These are phyloP conservation scores for Pogonocherus hispidulus DNA, from an alignment of 2,888 invertebrate genomes.

Conservation along the genomic window DNA sequence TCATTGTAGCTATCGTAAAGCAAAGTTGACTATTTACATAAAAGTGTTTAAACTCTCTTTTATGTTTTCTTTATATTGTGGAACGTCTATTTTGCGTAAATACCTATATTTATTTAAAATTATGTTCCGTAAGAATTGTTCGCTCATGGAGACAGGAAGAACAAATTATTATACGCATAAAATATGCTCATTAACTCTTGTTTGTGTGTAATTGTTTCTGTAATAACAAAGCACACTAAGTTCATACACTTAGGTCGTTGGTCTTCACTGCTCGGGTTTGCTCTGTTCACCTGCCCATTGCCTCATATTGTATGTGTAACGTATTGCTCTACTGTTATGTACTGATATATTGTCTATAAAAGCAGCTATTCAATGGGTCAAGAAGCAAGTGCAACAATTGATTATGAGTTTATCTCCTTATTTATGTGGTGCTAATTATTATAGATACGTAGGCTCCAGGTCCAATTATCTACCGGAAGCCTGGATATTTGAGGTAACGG, in stretches of 20 bases:
- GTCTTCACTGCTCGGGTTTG: slow-evolving; percentile 42
- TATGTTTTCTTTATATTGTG: slow-evolving; percentile 27
- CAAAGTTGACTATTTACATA: slow-evolving; percentile 33
- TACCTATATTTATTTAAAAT: slow-evolving; percentile 51
- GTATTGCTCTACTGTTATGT: background rate
- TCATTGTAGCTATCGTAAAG: slow-evolving; percentile 12
- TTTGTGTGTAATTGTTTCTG: slow-evolving; percentile 60
- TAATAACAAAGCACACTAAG: slow-evolving; percentile 58
- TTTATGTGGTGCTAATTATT: too few species aligned
- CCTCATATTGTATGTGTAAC: slow-evolving; percentile 14
- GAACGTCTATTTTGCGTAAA: slow-evolving; percentile 36
- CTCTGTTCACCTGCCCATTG: slow-evolving; percentile 30
- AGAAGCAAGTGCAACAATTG: too few species aligned
- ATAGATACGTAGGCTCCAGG: too few species aligned
- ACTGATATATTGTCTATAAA: too few species aligned
- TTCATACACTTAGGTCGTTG: slow-evolving; percentile 57
- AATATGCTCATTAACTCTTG: slow-evolving; percentile 59
- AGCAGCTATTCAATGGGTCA: too few species aligned
- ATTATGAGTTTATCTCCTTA: too few species aligned
- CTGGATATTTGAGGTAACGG: too few species aligned
- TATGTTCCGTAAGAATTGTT: slow-evolving; percentile 55
- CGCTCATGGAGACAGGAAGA: slow-evolving; percentile 56
- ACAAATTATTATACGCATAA: slow-evolving; percentile 58
- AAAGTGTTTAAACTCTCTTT: slow-evolving; percentile 31
- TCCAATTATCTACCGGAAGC: too few species aligned